Evolutionary conservation across 2,113 vertebrate genomes (phyloP).

Genomic region (Glareola pratincola): DNA sequence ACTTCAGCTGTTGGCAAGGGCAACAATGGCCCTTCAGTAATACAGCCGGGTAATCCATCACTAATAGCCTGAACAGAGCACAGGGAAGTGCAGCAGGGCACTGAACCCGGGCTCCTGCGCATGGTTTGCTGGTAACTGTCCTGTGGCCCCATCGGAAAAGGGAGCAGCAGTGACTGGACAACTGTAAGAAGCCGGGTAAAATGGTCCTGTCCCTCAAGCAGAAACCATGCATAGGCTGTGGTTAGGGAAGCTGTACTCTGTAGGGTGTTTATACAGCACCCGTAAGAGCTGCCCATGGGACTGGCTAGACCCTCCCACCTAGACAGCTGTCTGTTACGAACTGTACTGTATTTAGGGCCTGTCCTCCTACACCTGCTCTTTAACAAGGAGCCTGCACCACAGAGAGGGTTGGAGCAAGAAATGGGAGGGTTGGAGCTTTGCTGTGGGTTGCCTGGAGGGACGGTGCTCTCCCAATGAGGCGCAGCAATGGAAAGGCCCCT

Average conservation of each 20-base stretch:
- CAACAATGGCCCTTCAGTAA: background rate
- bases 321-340: background rate
- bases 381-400: background rate
- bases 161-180: background rate
- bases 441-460: background rate
- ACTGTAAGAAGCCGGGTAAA: background rate
- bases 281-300: background rate
- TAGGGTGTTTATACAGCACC: background rate
- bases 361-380: background rate
- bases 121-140: background rate
- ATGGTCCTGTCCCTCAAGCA: background rate
- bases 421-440: background rate
- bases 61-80: background rate
- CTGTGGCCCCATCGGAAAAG: background rate
- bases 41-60: background rate
- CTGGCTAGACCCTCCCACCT: background rate
- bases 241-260: background rate
- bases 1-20: background rate
- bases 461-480: rapidly evolving
- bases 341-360: background rate
- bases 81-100: background rate
- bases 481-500: background rate
- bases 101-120: background rate
- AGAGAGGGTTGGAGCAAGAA: background rate
- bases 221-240: rapidly evolving